phyloP scores from a whole-genome alignment of 1,140 invertebrate species.

The Copidosoma floridanum region DNA sequence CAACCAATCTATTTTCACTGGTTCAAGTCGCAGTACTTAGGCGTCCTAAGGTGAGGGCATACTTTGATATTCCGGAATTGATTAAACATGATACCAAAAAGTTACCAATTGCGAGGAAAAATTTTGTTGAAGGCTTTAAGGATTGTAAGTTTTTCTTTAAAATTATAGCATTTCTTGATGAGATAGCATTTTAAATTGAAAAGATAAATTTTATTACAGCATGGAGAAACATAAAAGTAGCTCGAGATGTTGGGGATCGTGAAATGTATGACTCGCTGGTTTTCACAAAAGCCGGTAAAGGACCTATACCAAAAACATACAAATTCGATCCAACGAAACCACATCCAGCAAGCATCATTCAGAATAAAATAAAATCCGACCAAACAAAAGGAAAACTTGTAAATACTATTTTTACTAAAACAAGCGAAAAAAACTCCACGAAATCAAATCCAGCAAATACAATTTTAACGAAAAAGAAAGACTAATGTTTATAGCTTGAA shows the following conservation, averaged over 20 bases:
- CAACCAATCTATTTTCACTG: conserved; percentile 86
- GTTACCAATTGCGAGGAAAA: conserved; percentile 70
- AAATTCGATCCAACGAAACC: conserved; percentile 78
- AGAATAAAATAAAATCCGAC: no score
- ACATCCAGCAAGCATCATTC: not conserved
- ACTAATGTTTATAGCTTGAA: conserved; percentile 11
- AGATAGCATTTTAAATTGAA: no score
- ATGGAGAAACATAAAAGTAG: conserved; percentile 81
- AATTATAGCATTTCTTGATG: no score
- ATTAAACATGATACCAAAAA: conserved; percentile 60
- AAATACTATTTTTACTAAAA: no score
- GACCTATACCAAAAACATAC: conserved; percentile 82
- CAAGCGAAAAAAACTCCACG: conserved; percentile 84
- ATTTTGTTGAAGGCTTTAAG: conserved; percentile 75
- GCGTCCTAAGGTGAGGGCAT: conserved; percentile 70
- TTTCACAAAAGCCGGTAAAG: conserved; percentile 81
- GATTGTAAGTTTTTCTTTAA: conserved; percentile 66
- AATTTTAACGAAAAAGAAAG: conserved; percentile 27
- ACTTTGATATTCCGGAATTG: conserved; percentile 75
- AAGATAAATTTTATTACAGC: conserved; percentile 56
- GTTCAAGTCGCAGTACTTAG: conserved; percentile 77
- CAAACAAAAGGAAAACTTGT: no score
- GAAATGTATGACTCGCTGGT: conserved; percentile 72
- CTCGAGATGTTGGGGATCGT: conserved; percentile 74
- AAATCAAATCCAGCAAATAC: conserved; percentile 39